Evolutionary conservation across 2,113 vertebrate species (phyloP), one percentile per base, ranked within the genome.

Genomic region (Phylloscopus trochilus): DNA sequence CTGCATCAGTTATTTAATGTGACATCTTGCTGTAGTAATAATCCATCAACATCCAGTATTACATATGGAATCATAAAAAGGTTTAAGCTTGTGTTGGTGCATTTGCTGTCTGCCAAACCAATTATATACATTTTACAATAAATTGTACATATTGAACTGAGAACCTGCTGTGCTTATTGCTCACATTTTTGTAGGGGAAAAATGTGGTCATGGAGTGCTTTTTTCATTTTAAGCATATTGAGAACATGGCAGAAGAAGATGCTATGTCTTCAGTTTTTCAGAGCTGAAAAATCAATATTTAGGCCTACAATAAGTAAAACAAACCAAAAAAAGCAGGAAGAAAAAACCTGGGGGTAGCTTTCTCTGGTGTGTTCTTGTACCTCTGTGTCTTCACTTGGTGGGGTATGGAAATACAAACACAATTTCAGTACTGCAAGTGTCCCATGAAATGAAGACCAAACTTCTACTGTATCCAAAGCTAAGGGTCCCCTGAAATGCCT

Each of bases 131-230:
- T 93, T 95, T 95, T 88, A 64, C 37, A 80, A 88, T 83, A 90
- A 90, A 90, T 94, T 94, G 66, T 83, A 90, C 79, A 75, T 89
- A 63, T 70, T 86, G 85, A 96, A 77, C 68, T 37, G 47, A 83
- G 83, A 94, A 92, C 75, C 82, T 92, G 56, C 90, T 90, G 47
- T 93, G 90, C 66, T 95, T 91, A 94, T 94, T 94, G 85, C 79
- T 88, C 53, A 66, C 35, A 78, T 75, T 94, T 93, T 94, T 83
- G 39, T 30, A 90, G 78, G 87, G 62, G 33, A 49, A 86, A 93
- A 93, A 70, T 37, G 31, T 74, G 59, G 67, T 83, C 52, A 74
- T 37, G 35, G 47, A 83, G 31, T 56, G 60, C n/a, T 90, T 90
- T 93, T 92, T 83, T 86, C 43, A 56, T 88, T 87, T 87, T 27